Percentiles rank a stretch among this genome's conserved stretches.
phyloP scores from a whole-genome alignment of 37 sponge, comb jelly and placozoan species.

The Petrosia ficiformis region DNA sequence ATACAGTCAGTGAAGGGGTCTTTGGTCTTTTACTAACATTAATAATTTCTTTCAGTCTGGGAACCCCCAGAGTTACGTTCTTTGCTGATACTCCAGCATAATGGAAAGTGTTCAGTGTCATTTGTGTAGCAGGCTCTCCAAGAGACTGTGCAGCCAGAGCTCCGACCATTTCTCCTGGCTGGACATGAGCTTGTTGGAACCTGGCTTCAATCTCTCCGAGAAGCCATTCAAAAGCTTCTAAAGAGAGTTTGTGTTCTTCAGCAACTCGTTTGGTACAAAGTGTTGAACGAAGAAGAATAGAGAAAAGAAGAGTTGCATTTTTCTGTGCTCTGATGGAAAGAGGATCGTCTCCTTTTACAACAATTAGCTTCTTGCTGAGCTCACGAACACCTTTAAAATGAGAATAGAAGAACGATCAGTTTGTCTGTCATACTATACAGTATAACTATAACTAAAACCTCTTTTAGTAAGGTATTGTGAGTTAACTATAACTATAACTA shows the following conservation, averaged over 20 bases:
- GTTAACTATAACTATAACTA: too few species aligned
- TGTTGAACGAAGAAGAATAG: conserved; percentile 80
- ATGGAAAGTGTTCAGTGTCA: conserved; percentile 99
- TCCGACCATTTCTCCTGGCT: conserved; percentile 98
- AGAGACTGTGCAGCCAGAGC: conserved; percentile 97
- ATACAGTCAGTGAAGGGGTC: conserved; percentile 98
- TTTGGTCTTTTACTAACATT: conserved; percentile 98
- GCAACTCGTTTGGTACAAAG: conserved; percentile 80
- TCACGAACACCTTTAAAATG: conserved; percentile 71
- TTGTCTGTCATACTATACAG: too few species aligned
- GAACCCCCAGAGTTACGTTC: conserved; percentile 99
- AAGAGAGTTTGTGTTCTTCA: conserved; percentile 85
- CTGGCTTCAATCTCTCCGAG: conserved; percentile 93
- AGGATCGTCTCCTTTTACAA: conserved; percentile 90
- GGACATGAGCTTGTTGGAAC: conserved; percentile 93
- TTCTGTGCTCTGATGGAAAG: conserved; percentile 88
- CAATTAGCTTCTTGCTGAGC: conserved; percentile 79
- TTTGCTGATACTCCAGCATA: conserved; percentile 99
- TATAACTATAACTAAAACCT: too few species aligned
- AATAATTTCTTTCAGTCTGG: conserved; percentile 98
- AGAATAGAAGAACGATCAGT: too few species aligned
- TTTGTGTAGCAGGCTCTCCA: conserved; percentile 99
- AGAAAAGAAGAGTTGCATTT: conserved; percentile 95
- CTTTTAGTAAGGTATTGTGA: too few species aligned
- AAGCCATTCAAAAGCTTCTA: conserved; percentile 98